Conservation (phyloP, 2,797 vertebrate genomes). For the Cygnus olor region DNA sequence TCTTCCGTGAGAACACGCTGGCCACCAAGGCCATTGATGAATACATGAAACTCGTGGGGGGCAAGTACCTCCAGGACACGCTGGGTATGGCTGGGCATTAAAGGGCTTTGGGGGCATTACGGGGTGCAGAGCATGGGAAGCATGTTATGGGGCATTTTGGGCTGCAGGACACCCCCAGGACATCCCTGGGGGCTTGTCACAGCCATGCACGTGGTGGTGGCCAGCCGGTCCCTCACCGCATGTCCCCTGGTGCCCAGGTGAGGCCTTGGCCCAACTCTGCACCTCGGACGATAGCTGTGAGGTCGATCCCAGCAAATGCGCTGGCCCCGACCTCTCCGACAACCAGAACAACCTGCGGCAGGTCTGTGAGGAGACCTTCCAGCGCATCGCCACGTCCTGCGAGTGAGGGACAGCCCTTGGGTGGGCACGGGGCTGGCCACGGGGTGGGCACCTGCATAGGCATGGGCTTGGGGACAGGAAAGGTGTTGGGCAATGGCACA, state of each 20-base stretch:
- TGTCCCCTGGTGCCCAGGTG: slow-evolving; percentile 77
- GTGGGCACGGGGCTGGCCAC: rapidly evolving
- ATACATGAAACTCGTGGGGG: slow-evolving; percentile 97
- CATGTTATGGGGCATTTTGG: not conserved
- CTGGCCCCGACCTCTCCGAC: slow-evolving; percentile 78
- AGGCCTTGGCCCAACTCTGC: slow-evolving; percentile 84
- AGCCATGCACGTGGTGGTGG: not conserved
- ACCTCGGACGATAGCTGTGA: slow-evolving; percentile 85
- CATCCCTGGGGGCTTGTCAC: not conserved
- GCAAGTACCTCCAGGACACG: slow-evolving; percentile 92
- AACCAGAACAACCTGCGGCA: slow-evolving; percentile 85
- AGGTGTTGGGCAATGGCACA: not conserved
- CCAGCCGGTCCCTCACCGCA: rapidly evolving
- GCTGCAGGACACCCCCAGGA: not conserved
- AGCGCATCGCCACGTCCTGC: slow-evolving; percentile 82
- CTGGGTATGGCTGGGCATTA: slow-evolving; percentile 77
- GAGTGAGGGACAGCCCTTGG: slow-evolving; percentile 76
- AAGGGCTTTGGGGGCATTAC: not conserved
- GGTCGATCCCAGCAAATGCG: slow-evolving; percentile 89
- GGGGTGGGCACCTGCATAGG: not conserved
- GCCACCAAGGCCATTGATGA: slow-evolving; percentile 97
- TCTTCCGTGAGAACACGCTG: slow-evolving; percentile 96
- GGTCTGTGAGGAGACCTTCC: slow-evolving; percentile 87
- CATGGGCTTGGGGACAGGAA: not conserved
- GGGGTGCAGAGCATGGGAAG: not conserved